Conservation (phyloP, 2,113 vertebrate species). For the Hylia prasina region DNA sequence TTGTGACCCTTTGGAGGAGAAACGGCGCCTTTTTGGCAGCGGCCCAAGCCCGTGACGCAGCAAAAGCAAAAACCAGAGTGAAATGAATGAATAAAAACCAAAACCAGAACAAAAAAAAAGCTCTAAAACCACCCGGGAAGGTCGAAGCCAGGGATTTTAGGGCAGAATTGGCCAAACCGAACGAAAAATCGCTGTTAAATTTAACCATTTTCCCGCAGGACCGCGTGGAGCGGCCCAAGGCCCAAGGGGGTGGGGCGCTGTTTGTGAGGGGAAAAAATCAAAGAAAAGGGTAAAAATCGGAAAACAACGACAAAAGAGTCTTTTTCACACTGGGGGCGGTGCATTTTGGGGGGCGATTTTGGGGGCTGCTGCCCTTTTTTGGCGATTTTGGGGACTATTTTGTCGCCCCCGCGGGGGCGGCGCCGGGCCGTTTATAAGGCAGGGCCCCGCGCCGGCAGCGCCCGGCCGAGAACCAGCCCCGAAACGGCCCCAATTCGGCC, state of each 20-base stretch:
- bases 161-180: not conserved
- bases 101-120: not conserved
- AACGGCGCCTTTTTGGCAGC: not conserved
- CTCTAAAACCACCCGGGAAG: not conserved
- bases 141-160: not conserved
- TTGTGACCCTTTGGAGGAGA: not conserved
- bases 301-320: rapidly evolving
- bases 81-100: not conserved
- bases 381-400: not conserved
- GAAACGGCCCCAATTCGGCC: rapidly evolving
- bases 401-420: not conserved
- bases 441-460: not conserved
- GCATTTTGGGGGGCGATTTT: not conserved
- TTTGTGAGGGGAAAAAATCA: not conserved
- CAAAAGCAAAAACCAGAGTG: not conserved
- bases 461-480: not conserved
- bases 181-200: not conserved
- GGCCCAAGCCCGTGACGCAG: not conserved
- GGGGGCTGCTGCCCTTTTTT: not conserved
- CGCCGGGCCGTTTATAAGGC: rapidly evolving
- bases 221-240: rapidly evolving
- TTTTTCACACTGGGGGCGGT: not conserved
- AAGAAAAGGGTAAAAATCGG: rapidly evolving
- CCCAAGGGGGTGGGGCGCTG: rapidly evolving
- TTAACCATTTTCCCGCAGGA: not conserved